Base-by-base conservation (phyloP, 2,888 invertebrate genomes). In the Monoplex corrugatus region DNA sequence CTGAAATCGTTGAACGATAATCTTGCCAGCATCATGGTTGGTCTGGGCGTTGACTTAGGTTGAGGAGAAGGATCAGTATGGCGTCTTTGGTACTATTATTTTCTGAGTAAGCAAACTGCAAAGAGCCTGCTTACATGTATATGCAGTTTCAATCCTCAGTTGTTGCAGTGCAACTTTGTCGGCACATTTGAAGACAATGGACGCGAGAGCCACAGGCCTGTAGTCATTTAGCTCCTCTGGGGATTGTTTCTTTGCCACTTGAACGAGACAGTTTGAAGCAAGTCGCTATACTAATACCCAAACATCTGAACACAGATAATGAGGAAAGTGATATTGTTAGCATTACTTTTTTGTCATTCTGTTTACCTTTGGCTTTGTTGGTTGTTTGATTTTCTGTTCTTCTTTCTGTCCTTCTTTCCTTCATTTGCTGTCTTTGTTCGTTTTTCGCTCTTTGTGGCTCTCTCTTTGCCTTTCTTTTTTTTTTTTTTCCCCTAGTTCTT, bases 41-140 rank as follows among this genome's bases (percentile, higher is more conserved):
- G 44, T 87, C 87, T 8, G 80, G 50, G n/a, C 80, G 87, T 35
- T 75, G 35, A 16, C 0, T 10, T 10, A 75, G 10, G 19, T 75
- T 8, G 57, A 45, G 50, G 5, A 57, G 40, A 16, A 75, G 50
- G 28, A 50, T 80, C 75, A 50, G 38, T 23, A 78, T 35, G 23
- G 75, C 78, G 16, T 78, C 86, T 13, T 86, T 43, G 3, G 72
- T 45, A 19, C 87, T 78, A 1, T 32, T 32, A 19, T 45, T 38
- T 1, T 13, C 35, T 0, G 23, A n/a, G 57, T 80, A 87, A 23
- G 87, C 45, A 80, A 87, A 80, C 50, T 87, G 87, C 13, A 87
- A 40, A 5, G 87, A 50, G 40, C 50, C 87, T 45, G 45, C 50
- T 44, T 78, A n/a, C n/a, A n/a, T n/a, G n/a, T 50, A 6, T 50